phyloP scores from a whole-genome alignment of 2,888 invertebrate genomes.

The Heliconius aoede region DNA sequence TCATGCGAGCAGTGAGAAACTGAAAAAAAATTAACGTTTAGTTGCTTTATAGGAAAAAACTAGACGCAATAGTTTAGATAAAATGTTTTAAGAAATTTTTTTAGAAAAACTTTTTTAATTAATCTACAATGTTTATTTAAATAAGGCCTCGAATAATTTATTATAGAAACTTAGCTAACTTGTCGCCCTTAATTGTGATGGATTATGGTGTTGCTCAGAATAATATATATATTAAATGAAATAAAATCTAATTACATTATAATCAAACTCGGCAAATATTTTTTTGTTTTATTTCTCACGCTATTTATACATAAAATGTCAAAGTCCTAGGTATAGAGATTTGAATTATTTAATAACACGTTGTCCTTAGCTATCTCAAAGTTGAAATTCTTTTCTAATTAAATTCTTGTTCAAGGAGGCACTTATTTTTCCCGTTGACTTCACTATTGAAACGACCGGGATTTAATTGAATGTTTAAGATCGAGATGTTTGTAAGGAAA shows the following conservation, averaged over 20 bases:
- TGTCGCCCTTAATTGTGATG: conserved; percentile 44
- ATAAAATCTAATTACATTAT: conserved; percentile 12
- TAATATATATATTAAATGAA: conserved; percentile 16
- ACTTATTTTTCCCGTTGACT: conserved; percentile 24
- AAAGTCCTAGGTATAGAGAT: background rate
- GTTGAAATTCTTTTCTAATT: conserved; percentile 17
- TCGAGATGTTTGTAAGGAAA: conserved; percentile 16
- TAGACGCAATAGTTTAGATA: no score
- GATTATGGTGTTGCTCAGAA: conserved; percentile 36
- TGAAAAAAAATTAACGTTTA: background rate
- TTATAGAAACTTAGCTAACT: conserved; percentile 31
- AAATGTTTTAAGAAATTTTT: no score
- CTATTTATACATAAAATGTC: conserved; percentile 4
- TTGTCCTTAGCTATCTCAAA: conserved; percentile 7
- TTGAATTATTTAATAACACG: background rate
- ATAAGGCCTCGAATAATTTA: conserved; percentile 41
- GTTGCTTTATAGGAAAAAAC: background rate
- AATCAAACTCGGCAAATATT: background rate
- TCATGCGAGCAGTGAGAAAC: no score
- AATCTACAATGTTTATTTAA: conserved; percentile 26
- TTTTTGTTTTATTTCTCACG: conserved; percentile 9
- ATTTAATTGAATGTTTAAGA: conserved; percentile 16
- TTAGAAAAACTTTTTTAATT: background rate
- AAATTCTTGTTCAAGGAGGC: conserved; percentile 24
- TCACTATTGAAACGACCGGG: conserved; percentile 14